These are phyloP conservation scores for Gonatopus flavifemur DNA, from an alignment of 1,140 invertebrate species.

Conservation along the genomic window DNA sequence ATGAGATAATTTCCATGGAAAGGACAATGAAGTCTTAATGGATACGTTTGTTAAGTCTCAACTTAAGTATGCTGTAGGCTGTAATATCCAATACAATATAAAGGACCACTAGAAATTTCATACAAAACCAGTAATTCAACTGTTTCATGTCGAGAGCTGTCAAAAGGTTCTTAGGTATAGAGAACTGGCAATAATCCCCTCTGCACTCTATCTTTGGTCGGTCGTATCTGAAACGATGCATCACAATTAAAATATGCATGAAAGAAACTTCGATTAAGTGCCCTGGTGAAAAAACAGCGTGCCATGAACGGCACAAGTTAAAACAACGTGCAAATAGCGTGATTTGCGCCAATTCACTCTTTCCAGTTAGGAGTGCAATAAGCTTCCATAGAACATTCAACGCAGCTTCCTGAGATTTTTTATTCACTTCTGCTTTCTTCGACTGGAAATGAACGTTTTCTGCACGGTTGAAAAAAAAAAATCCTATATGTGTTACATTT, in stretches of 20 bases:
- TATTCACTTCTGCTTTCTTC: too few species aligned
- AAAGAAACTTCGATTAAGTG: neutral
- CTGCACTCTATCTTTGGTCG: conserved; percentile 68
- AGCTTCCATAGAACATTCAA: too few species aligned
- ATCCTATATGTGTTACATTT: too few species aligned
- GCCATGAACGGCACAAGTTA: too few species aligned
- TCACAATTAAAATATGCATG: neutral
- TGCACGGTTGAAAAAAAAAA: too few species aligned
- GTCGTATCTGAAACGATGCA: conserved; percentile 68
- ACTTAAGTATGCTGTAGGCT: conserved; percentile 69
- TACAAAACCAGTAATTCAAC: conserved; percentile 67
- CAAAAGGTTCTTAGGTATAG: conserved; percentile 70
- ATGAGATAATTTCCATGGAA: too few species aligned
- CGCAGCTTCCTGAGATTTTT: too few species aligned
- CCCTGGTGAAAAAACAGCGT: neutral
- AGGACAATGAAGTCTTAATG: too few species aligned
- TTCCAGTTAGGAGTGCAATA: too few species aligned
- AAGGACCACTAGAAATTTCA: conserved; percentile 63
- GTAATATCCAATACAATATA: conserved; percentile 65
- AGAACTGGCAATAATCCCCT: conserved; percentile 69
- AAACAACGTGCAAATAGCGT: too few species aligned
- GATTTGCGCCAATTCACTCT: too few species aligned
- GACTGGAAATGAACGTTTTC: too few species aligned
- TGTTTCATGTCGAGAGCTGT: conserved; percentile 74
- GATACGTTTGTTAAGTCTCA: conserved; percentile 63